Evolutionary conservation across 1,140 invertebrate genomes (phyloP).

Genomic region (Capitella teleta): DNA sequence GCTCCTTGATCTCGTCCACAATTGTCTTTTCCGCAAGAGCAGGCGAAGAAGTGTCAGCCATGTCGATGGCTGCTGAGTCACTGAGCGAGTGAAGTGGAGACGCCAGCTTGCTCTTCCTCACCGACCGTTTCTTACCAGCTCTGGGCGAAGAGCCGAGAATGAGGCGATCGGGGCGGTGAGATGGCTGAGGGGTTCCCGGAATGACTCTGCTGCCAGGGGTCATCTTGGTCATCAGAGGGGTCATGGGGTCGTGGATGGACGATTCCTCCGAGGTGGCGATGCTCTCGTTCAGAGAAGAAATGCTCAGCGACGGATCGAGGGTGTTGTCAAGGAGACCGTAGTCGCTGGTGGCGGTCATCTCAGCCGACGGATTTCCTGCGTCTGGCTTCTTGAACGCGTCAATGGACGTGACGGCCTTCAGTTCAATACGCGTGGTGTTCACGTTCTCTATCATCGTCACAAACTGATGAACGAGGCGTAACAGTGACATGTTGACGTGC

Average conservation of each 20-base stretch:
- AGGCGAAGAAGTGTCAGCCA: conserved; percentile 37
- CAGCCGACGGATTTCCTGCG: no score
- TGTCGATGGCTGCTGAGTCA: conserved; percentile 39
- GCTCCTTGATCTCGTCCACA: conserved; percentile 40
- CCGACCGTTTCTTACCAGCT: background rate
- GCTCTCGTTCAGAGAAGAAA: conserved; percentile 34
- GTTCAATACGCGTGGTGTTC: conserved; percentile 80
- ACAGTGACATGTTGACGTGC: conserved; percentile 83
- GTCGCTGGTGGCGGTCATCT: background rate
- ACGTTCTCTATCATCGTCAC: conserved; percentile 96
- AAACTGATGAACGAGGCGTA: conserved; percentile 87
- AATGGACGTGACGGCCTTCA: conserved; percentile 43
- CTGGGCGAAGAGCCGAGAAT: background rate
- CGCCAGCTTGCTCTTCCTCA: background rate
- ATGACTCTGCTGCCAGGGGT: background rate
- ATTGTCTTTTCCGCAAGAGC: conserved; percentile 39
- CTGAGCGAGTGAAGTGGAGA: conserved; percentile 5
- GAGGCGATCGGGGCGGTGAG: background rate
- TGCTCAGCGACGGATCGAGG: conserved; percentile 36
- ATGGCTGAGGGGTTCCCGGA: background rate
- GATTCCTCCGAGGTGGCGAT: background rate
- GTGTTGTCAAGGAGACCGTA: conserved; percentile 17
- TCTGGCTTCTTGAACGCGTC: no score
- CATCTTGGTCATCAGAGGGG: background rate
- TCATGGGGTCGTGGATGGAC: no score